Evolutionary conservation across 2,113 vertebrate species (phyloP), one percentile per base, ranked within the genome.

Genomic region (Balaeniceps rex): DNA sequence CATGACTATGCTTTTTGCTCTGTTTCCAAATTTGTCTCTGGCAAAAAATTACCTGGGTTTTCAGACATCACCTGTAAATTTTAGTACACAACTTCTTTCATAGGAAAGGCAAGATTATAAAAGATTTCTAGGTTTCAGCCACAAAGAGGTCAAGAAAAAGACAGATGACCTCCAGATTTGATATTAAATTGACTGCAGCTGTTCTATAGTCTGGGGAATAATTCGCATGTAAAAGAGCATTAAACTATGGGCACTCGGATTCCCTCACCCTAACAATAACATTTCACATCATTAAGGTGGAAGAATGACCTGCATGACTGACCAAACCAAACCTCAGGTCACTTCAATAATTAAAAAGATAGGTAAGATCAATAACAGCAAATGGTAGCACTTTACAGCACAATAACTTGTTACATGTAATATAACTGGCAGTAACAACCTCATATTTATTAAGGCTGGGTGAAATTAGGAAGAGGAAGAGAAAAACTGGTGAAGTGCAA

Each of bases 321-420:
- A 91, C 96, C 94, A 97, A 95, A 91, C 69, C 68, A 94, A 94
- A 75, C 63, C 87, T 90, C 79, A 61, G 94, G 96, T 95, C 90
- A 83, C 69, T 83, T 96, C 82, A 94, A 96, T 97, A 96, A 97
- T 97, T 97, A 96, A 96, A 95, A 95, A 93, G 88, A 96, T 74
- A 91, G 42, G 58, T 87, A 89, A 74, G 90, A 98, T 97, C 95
- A 95, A 97, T 97, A 97, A 71, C 36, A 86, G 47, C 69, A 91
- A 94, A 92, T 3, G 2, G n/a, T 44, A 94, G 68, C 68, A 83
- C 77, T 97, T 97, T 69, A 61, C 63, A 94, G 40, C 34, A 87
- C 93, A 96, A 46, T 83, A 87, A 91, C 88, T 77, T 29, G 88
- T 93, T 92, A 52, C 42, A 57, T 52, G 51, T 58, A 87, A 15